Percentiles rank a stretch among this genome's conserved stretches.
Evolutionary conservation across 2,797 vertebrate species (phyloP).

Genomic region (Clamator glandarius): DNA sequence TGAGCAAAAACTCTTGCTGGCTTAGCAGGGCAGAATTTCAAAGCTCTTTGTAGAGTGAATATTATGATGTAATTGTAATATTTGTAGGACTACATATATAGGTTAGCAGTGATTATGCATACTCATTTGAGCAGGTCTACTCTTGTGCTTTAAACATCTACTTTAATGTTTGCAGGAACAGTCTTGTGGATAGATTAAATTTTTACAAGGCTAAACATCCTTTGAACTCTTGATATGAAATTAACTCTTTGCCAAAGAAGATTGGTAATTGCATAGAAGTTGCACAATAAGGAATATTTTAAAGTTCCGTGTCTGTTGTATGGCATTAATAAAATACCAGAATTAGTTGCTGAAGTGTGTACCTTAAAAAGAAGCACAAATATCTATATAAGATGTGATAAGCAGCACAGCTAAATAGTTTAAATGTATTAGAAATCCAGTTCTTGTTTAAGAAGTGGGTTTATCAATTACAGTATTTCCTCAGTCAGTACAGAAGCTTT

Average conservation of each 20-base stretch:
- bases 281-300: slow-evolving; percentile 10
- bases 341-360: slow-evolving; percentile 37
- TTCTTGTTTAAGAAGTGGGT: not conserved
- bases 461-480: not conserved
- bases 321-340: slow-evolving; percentile 33
- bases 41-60: not conserved
- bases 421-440: not conserved
- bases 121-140: slow-evolving; percentile 51
- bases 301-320: slow-evolving; percentile 9
- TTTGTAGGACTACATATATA: not conserved
- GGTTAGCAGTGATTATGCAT: slow-evolving; percentile 34
- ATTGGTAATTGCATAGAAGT: slow-evolving; percentile 26
- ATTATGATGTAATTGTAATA: slow-evolving; percentile 5
- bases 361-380: not conserved
- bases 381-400: not conserved
- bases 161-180: slow-evolving; percentile 37
- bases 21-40: slow-evolving; percentile 8
- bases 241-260: slow-evolving; percentile 19
- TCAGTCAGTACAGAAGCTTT: not conserved
- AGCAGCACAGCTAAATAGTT: not conserved
- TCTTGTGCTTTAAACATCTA: slow-evolving; percentile 55
- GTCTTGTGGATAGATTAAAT: slow-evolving; percentile 38
- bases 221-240: slow-evolving; percentile 56
- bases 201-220: slow-evolving; percentile 31
- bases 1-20: not conserved